Base-by-base conservation (phyloP, 2,888 invertebrate genomes). In the Erannis defoliaria region DNA sequence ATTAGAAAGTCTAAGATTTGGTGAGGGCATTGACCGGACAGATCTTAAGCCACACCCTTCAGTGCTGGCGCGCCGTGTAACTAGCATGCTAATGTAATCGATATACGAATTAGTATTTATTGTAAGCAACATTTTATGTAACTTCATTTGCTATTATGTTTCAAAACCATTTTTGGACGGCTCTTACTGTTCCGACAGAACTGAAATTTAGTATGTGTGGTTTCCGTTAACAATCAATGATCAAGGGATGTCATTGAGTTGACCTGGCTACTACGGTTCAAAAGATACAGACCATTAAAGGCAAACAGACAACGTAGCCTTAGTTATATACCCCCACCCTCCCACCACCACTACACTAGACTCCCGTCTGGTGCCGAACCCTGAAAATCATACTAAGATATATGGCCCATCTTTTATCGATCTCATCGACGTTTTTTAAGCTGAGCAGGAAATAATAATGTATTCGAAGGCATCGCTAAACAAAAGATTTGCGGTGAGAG, bases 1-100 rank as follows among this genome's bases (percentile, higher is more conserved):
- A 85, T 89, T 91, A 91, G 91, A 92, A 93, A 92, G 92, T 90
- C 74, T 62, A 81, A 83, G 85, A 86, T 90, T 90, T 82, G 86
- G 81, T 67, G 77, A 73, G 88, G 83, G 78, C 89, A 80, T 77
- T 80, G 89, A 86, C 89, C 89, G 81, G 81, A 75, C 81, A 79
- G 77, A 81, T 33, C 33, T 35, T 69, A 77, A 73, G 77, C 77
- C 80, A 80, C 82, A 81, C 88, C 86, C 85, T 86, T 84, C 77
- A 83, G 82, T 83, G 77, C 75, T 74, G 68, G 53, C 80, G 78
- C 76, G 26, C 2, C 26, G 75, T 78, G 77, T 81, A 79, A 77
- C 71, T 77, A 72, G 74, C 58, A 76, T 76, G 71, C 72, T 37
- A 48, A 55, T 60, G 48, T 63, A 55, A 57, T 56, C 48, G 58